Evolutionary conservation across 2,113 vertebrate genomes (phyloP).

Genomic region (Cavia porcellus): DNA sequence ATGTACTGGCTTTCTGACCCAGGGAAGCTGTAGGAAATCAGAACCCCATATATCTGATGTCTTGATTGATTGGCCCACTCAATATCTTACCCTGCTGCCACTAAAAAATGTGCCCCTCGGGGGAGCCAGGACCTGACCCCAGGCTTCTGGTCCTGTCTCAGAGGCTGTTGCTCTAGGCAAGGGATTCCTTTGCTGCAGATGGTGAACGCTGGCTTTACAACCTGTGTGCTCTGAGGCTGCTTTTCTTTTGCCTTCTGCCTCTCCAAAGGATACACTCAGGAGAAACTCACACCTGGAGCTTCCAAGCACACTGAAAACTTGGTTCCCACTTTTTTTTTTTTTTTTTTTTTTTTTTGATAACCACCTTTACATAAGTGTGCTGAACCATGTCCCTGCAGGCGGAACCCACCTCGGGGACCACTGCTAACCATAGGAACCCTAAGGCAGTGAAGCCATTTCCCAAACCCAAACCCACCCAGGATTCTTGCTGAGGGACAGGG

Average conservation of each 20-base stretch:
- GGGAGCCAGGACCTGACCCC: neutral
- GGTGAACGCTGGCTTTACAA: neutral
- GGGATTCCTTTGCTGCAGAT: neutral
- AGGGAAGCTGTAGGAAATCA: constrained; percentile 26
- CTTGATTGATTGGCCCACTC: neutral
- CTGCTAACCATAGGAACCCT: neutral
- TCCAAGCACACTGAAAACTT: constrained; percentile 40
- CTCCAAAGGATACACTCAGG: neutral
- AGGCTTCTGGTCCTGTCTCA: neutral
- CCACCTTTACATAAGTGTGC: neutral
- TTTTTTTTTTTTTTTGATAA: too few species aligned
- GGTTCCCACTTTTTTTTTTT: neutral
- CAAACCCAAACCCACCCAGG: fast-evolving
- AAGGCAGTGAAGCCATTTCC: neutral
- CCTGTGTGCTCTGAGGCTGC: neutral
- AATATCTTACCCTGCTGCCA: neutral
- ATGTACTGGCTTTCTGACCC: constrained; percentile 30
- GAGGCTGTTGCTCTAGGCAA: neutral
- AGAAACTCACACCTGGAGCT: neutral
- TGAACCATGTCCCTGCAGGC: neutral
- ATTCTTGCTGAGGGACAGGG: neutral
- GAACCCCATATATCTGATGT: neutral
- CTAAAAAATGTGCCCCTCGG: neutral
- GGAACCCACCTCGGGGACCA: neutral
- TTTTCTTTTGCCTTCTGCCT: neutral